Conservation (phyloP, 2,113 vertebrate genomes). For the Chitala chitala region DNA sequence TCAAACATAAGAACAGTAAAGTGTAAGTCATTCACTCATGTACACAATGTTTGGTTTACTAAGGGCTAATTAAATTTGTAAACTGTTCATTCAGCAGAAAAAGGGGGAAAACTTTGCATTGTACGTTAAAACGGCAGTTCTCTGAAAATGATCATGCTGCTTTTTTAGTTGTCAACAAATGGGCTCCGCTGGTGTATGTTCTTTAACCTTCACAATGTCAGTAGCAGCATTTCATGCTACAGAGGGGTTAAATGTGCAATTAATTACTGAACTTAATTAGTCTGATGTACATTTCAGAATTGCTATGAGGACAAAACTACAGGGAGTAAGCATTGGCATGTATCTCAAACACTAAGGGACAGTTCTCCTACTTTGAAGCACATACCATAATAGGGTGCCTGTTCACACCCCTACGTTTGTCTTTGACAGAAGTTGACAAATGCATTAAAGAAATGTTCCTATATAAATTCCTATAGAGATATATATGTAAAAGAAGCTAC, state of each 20-base stretch:
- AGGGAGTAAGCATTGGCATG: background rate
- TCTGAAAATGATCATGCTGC: too few relatives aligned
- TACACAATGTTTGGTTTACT: background rate
- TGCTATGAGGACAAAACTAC: background rate
- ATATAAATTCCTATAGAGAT: too few relatives aligned
- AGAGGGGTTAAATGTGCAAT: background rate
- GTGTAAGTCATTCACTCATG: too few relatives aligned
- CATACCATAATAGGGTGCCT: background rate
- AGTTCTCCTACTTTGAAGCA: background rate
- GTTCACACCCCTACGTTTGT: background rate
- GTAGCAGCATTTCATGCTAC: background rate
- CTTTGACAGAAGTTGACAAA: conserved; percentile 12
- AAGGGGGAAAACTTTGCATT: too few relatives aligned
- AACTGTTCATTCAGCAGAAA: background rate
- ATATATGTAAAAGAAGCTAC: conserved; percentile 11
- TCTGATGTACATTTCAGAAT: background rate
- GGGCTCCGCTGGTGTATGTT: too few relatives aligned
- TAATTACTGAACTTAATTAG: background rate
- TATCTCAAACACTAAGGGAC: too few relatives aligned
- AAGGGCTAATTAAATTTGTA: background rate
- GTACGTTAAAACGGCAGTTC: too few relatives aligned
- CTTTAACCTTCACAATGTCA: background rate
- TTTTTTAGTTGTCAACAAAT: too few relatives aligned
- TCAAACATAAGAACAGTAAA: too few relatives aligned
- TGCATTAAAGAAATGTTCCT: too few relatives aligned